phyloP scores from a whole-genome alignment of 2,797 vertebrate species.

The Pipistrellus nathusii region DNA sequence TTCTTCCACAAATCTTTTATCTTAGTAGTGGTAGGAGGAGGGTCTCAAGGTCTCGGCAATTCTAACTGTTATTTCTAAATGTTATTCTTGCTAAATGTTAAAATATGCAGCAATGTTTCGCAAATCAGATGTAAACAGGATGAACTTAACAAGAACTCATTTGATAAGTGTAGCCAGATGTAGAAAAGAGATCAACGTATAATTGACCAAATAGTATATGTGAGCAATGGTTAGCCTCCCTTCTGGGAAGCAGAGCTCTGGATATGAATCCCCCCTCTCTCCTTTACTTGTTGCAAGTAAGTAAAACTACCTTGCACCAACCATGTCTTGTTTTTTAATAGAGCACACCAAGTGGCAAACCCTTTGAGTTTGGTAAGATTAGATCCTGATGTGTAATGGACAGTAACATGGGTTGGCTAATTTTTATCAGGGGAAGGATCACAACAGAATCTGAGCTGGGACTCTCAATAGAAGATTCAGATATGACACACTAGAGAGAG shows the following conservation, averaged over 20 bases:
- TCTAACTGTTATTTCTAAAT: not conserved
- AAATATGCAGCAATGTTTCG: not conserved
- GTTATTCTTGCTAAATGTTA: not conserved
- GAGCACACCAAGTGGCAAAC: not conserved
- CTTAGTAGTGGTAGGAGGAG: not conserved
- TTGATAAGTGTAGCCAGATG: not conserved
- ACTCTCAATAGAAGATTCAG: not conserved
- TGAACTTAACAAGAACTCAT: not conserved
- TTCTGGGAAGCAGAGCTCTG: not conserved
- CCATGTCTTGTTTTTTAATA: not conserved
- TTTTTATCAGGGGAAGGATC: not conserved
- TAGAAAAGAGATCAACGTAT: not conserved
- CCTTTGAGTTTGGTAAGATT: not conserved
- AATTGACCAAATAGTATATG: not conserved
- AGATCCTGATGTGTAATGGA: not conserved
- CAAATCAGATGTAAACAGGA: not conserved
- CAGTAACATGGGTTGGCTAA: not conserved
- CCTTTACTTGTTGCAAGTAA: not conserved
- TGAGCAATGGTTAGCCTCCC: not conserved
- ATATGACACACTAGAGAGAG: not conserved
- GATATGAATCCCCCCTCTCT: not conserved
- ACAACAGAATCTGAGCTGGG: not conserved
- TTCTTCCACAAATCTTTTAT: not conserved
- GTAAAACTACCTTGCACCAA: not conserved
- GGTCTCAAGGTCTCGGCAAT: not conserved